phyloP scores from a whole-genome alignment of 2,888 invertebrate species.

The Troides oblongomaculatus region DNA sequence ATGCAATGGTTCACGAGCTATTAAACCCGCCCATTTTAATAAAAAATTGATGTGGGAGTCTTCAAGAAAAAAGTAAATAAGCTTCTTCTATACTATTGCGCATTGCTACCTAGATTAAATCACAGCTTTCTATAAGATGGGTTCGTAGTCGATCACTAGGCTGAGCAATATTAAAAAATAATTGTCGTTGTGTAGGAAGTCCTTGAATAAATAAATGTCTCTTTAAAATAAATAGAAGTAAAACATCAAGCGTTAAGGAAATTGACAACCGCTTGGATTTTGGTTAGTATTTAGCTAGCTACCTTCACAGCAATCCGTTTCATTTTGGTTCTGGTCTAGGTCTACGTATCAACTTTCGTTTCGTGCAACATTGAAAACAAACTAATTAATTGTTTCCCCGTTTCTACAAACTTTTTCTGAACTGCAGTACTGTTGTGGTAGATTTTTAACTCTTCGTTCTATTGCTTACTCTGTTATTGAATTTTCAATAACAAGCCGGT shows the following conservation, averaged over 20 bases:
- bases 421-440: not conserved
- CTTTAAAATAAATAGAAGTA: too few species aligned
- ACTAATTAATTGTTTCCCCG: not conserved
- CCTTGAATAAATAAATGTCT: too few species aligned
- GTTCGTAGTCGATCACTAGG: too few species aligned
- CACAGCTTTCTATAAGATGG: too few species aligned
- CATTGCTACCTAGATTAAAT: too few species aligned
- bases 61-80: too few species aligned
- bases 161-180: too few species aligned
- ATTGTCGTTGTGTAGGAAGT: too few species aligned
- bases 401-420: not conserved
- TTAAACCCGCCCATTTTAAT: too few species aligned
- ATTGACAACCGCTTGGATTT: not conserved
- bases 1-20: too few species aligned
- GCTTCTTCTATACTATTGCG: too few species aligned
- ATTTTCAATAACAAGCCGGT: not conserved
- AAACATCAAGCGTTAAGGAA: not conserved
- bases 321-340: not conserved
- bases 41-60: too few species aligned
- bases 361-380: not conserved
- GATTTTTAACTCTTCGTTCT: not conserved
- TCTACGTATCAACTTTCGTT: not conserved
- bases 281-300: not conserved
- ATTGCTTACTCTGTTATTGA: not conserved
- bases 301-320: not conserved